A percentile compares a stretch with the other conserved stretches of the same genome.
Conservation (phyloP, 2,113 vertebrate species). For the Aldabrachelys gigantea region DNA sequence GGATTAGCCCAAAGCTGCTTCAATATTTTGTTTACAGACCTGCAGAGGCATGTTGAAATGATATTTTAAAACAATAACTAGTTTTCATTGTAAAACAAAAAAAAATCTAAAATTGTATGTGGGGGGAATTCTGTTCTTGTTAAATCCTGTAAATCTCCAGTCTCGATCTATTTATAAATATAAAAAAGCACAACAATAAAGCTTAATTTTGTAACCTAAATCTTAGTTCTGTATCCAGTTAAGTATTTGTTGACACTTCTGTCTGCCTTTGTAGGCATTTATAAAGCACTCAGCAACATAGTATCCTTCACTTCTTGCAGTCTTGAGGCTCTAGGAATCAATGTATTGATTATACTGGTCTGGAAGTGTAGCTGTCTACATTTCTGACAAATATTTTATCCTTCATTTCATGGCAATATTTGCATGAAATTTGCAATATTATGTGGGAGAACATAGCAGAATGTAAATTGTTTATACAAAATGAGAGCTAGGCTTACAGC, state of each 20-base stretch:
- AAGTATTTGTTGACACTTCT: neutral
- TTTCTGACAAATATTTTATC: neutral
- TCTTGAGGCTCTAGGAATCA: accelerated
- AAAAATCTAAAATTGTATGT: neutral
- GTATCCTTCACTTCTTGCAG: neutral
- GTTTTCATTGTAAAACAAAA: neutral
- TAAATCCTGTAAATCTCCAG: neutral
- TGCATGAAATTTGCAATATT: no score
- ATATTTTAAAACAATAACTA: neutral
- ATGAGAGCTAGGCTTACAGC: neutral
- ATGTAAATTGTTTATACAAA: neutral
- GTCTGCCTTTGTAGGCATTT: neutral
- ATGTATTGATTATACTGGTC: neutral
- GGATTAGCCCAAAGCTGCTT: neutral
- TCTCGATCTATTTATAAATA: neutral
- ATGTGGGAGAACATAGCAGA: neutral
- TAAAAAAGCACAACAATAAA: neutral
- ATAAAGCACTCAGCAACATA: neutral
- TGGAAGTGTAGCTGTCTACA: neutral
- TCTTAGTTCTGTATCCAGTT: neutral
- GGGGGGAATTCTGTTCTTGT: neutral
- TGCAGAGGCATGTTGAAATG: neutral
- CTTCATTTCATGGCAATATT: neutral
- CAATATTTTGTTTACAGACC: neutral
- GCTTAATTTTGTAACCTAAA: neutral